Conservation (phyloP, 2,113 vertebrate genomes). For the Triplophysa dalaica region DNA sequence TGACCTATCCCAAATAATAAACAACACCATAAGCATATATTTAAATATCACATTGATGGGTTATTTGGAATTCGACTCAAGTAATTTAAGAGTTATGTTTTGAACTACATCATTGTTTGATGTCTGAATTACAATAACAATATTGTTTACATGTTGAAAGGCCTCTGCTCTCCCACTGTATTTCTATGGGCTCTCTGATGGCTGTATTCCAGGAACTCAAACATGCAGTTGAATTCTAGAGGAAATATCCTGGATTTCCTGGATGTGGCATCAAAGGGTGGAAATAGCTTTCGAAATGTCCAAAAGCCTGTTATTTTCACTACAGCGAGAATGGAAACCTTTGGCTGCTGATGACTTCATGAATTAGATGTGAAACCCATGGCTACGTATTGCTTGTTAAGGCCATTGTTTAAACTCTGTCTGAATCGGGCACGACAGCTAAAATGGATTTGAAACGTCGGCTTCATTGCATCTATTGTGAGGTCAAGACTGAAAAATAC, state of each 20-base stretch:
- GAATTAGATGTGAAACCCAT: neutral
- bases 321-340: neutral
- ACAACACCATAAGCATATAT: neutral
- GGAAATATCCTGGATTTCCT: slow-evolving; percentile 17
- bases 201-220: slow-evolving; percentile 26
- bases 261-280: slow-evolving; percentile 27
- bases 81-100: slow-evolving; percentile 66
- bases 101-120: slow-evolving; percentile 39
- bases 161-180: slow-evolving; percentile 30
- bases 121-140: slow-evolving; percentile 41
- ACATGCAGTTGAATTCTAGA: slow-evolving; percentile 11
- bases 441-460: slow-evolving; percentile 1
- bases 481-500: slow-evolving; percentile 44
- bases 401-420: neutral
- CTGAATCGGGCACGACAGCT: neutral
- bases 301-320: neutral
- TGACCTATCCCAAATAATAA: too few species aligned
- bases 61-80: slow-evolving; percentile 71
- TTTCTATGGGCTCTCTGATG: slow-evolving; percentile 15
- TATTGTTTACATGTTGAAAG: slow-evolving; percentile 24
- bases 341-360: neutral
- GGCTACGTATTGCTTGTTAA: neutral
- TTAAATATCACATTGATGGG: slow-evolving; percentile 76
- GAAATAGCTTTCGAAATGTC: slow-evolving; percentile 1
- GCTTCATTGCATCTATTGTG: slow-evolving; percentile 39